Base-by-base conservation (phyloP, 2,797 vertebrate species). In the Loriculus beryllinus region DNA sequence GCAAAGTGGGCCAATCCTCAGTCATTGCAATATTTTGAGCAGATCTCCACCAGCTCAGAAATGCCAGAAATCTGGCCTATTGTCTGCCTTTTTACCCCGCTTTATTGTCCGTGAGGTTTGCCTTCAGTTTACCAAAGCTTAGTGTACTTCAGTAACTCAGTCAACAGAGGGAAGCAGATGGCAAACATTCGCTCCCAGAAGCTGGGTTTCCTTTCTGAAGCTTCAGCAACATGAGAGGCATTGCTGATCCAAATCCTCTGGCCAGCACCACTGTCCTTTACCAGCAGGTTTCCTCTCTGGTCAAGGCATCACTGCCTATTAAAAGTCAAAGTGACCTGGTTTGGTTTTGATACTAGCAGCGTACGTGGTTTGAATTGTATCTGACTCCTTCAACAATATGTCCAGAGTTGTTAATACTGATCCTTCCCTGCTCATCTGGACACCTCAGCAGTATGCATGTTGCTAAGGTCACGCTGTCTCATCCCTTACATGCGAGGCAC, bases 101-200 rank as follows among this genome's bases (percentile, higher is more conserved):
- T 79, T 74, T 6, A 35, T 76, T 83, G 51, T 48, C 74, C 17
- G 31, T 48, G 62, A 74, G 45, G 35, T 63, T 76, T 22, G 8
- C 76, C 62, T 91, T 82, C 31, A 11, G 59, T 39, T 60, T 54
- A 49, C 54, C 54, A 59, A 31, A 52, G 56, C 63, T 77, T 42
- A 51, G 37, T 80, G 89, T 68, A 92, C 76, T 96, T 89, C 89
- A 82, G n/a, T 48, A 85, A 52, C 52, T 94, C 69, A 51, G 94
- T 91, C 95, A 91, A 94, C 91, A 96, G 95, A 95, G 84, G 94
- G 91, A 94, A 92, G 89, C 77, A 93, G 78, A 93, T 49, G 78
- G 86, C 51, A 95, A 95, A 91, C 43, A 51, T 90, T 95, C 68
- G 75, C 68, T 91, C 37, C 35, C 60, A 49, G 60, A 51, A 92